Conservation (phyloP, 2,888 invertebrate species). For the Diabrotica balteata region DNA sequence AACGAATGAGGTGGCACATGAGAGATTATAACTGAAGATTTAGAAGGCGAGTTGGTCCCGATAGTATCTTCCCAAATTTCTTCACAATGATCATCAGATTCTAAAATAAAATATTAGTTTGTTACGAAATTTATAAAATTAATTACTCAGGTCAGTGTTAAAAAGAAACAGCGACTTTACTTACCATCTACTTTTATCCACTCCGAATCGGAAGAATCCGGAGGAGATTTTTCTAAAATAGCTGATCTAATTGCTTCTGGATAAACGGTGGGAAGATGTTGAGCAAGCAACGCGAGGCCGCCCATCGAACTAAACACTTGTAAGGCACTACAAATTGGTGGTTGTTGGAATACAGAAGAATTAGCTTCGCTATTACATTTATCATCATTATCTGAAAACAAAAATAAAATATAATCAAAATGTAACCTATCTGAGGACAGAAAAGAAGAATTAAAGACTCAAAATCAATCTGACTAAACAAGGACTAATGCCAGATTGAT, state of each 20-base stretch:
- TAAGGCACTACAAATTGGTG: conserved; percentile 66
- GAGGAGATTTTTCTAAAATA: conserved; percentile 66
- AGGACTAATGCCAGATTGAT: too few species aligned
- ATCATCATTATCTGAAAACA: conserved; percentile 37
- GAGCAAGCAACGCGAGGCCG: conserved; percentile 86
- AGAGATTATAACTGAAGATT: conserved; percentile 63
- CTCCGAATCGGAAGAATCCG: conserved; percentile 62
- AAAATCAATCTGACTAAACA: too few species aligned
- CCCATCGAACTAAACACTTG: conserved; percentile 89
- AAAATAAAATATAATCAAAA: too few species aligned
- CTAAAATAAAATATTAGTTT: conserved; percentile 46
- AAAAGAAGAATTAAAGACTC: too few species aligned
- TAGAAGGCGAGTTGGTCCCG: conserved; percentile 62
- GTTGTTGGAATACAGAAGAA: conserved; percentile 39
- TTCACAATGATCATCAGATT: conserved; percentile 69
- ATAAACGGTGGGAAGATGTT: conserved; percentile 87
- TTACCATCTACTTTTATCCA: conserved; percentile 63
- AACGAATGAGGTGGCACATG: conserved; percentile 89
- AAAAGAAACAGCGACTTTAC: not conserved
- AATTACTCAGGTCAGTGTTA: too few species aligned
- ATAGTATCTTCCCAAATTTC: conserved; percentile 66
- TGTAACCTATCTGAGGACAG: too few species aligned
- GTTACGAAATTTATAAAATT: too few species aligned
- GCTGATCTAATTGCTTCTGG: conserved; percentile 70
- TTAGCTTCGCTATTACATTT: conserved; percentile 39